Base-by-base conservation (phyloP, 2,888 invertebrate genomes). In the Drosophila mayaguana region DNA sequence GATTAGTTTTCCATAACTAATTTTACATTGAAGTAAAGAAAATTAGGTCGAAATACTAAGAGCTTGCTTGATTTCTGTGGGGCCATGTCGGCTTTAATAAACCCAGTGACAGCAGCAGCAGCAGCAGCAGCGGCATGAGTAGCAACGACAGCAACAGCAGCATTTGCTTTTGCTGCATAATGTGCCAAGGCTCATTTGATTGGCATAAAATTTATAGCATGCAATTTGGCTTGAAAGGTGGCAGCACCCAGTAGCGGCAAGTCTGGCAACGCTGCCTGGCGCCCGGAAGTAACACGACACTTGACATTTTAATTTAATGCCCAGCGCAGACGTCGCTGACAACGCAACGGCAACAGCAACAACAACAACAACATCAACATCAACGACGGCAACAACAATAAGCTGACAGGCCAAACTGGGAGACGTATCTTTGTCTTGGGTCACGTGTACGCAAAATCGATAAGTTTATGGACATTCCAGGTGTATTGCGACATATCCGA, bases 261-360 rank as follows among this genome's bases (percentile, higher is more conserved):
- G 68, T 64, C 54, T 73, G 85, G 80, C 83, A 85, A 75, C 72
- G 40, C 85, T 83, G 87, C 4, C 84, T 83, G 89, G 70, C 72
- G 71, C 74, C 86, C 90, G 84, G 84, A 84, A 89, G 86, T 85
- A 89, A 88, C 84, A 84, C 84, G 84, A 89, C 88, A 88, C 90
- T 77, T 84, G 84, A 84, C 84, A 89, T 89, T 84, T 84, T 89
- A 84, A 84, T 84, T 84, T 84, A 84, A 90, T 89, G 84, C 88
- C 83, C 74, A 78, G 85, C 83, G 60, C 83, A 89, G 89, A 62
- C 65, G 48, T 70, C 65, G 57, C 74, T 72, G 78, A 71, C 80
- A 75, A 56, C 63, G 46, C 63, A 18, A 32, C 46, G 48, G 11
- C 28, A 45, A 2, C 57, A 76, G 2, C 28, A 28, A 4, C 75